These are phyloP conservation scores for Aelia acuminata DNA, from an alignment of 2,888 invertebrate species.

Conservation along the genomic window DNA sequence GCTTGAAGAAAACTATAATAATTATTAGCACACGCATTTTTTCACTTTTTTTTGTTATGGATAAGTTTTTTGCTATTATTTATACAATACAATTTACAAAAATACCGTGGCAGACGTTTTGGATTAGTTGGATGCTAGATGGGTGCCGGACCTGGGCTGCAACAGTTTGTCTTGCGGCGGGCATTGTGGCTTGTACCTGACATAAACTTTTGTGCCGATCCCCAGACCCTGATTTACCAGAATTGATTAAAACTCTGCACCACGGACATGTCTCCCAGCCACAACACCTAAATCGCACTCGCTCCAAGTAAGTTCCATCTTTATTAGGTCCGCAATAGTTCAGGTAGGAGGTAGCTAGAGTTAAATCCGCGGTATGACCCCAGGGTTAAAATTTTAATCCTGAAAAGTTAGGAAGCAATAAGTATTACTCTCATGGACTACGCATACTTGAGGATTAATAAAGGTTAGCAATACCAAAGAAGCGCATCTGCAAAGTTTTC, in stretches of 20 bases:
- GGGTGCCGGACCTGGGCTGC: not conserved
- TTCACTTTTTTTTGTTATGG: no score
- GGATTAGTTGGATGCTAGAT: not conserved
- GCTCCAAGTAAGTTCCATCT: not conserved
- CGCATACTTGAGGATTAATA: no score
- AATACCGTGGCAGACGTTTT: not conserved
- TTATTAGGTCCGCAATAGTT: not conserved
- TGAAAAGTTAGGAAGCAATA: no score
- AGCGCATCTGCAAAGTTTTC: no score
- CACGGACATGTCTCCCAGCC: not conserved
- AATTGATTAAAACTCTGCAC: constrained; percentile 25
- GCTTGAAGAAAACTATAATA: no score
- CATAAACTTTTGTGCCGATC: constrained; percentile 40
- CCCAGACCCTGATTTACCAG: not conserved
- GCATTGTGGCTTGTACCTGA: constrained; percentile 29
- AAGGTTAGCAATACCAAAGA: no score
- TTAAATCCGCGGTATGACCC: not conserved
- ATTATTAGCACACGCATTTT: no score
- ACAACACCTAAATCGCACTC: constrained; percentile 14
- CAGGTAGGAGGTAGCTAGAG: not conserved
- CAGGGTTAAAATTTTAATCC: no score
- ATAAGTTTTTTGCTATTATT: no score
- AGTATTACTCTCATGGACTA: no score
- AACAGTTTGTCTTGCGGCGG: constrained; percentile 20
- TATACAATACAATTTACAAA: not conserved